phyloP scores from a whole-genome alignment of 2,113 vertebrate species.

The Conger conger region DNA sequence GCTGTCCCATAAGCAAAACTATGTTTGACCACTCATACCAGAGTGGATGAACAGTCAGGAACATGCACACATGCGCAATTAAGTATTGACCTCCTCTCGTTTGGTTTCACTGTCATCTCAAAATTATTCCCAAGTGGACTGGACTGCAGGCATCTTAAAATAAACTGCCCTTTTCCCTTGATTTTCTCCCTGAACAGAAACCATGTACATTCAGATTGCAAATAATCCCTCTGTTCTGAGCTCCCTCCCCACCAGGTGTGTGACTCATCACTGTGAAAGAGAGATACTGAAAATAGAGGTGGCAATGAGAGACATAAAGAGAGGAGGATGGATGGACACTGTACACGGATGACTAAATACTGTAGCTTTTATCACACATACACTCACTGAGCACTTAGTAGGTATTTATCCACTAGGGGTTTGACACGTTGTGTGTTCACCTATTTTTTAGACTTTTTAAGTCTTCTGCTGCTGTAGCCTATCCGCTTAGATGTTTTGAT shows the following conservation, averaged over 20 bases:
- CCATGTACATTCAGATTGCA: constrained; percentile 51
- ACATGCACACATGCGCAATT: not conserved
- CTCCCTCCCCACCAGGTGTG: constrained; percentile 11
- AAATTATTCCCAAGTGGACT: constrained; percentile 53
- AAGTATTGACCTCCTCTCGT: constrained; percentile 7
- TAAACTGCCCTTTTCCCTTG: constrained; percentile 52
- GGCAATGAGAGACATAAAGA: not conserved
- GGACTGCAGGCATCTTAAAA: constrained; percentile 50
- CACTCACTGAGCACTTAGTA: no score
- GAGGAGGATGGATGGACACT: not conserved
- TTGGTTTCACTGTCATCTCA: constrained; percentile 36
- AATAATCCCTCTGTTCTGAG: constrained; percentile 28
- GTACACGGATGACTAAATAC: not conserved
- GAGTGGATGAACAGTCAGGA: no score
- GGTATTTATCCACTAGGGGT: no score
- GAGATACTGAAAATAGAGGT: constrained; percentile 19
- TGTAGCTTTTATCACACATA: no score
- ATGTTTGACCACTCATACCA: not conserved
- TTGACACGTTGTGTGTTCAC: no score
- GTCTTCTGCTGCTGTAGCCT: no score
- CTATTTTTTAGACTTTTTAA: no score
- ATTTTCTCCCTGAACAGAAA: constrained; percentile 33
- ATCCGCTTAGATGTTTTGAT: no score
- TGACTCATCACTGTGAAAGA: constrained; percentile 50
- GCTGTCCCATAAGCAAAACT: no score